Conservation (phyloP, 1,140 invertebrate genomes). For the Orius insidiosus region DNA sequence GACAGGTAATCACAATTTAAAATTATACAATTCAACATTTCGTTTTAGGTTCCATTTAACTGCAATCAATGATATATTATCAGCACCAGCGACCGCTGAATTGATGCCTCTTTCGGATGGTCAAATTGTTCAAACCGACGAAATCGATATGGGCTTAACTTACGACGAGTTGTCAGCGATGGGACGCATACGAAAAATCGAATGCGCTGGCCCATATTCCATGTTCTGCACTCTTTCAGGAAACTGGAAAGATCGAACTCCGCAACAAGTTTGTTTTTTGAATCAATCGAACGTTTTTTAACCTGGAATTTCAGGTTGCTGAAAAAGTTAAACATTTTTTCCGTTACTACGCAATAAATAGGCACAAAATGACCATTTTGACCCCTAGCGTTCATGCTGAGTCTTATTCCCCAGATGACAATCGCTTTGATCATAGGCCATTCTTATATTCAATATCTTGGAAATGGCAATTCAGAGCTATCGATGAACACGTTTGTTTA, state of each 20-base stretch:
- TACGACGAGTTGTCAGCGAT: slow-evolving; percentile 84
- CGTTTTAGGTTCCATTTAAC: slow-evolving; percentile 46
- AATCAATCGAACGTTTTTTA: too few species aligned
- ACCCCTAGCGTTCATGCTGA: slow-evolving; percentile 95
- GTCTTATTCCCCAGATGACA: slow-evolving; percentile 92
- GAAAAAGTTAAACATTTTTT: slow-evolving; percentile 98
- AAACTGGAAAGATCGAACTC: slow-evolving; percentile 52
- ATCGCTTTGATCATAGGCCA: slow-evolving; percentile 91
- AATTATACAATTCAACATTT: too few species aligned
- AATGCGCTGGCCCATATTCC: slow-evolving; percentile 81
- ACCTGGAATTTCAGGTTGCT: slow-evolving; percentile 55
- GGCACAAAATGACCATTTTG: slow-evolving; percentile 96
- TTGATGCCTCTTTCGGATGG: slow-evolving; percentile 74
- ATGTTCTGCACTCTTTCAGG: slow-evolving; percentile 88
- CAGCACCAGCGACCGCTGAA: slow-evolving; percentile 87
- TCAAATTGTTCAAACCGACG: slow-evolving; percentile 58
- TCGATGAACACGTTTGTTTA: slow-evolving; percentile 54
- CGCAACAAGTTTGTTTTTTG: slow-evolving; percentile 47
- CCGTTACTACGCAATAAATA: slow-evolving; percentile 86
- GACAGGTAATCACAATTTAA: slow-evolving; percentile 35
- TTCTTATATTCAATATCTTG: slow-evolving; percentile 89
- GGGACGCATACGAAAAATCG: slow-evolving; percentile 71
- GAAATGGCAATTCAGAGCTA: slow-evolving; percentile 89
- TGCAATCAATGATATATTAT: slow-evolving; percentile 58
- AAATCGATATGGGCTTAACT: slow-evolving; percentile 91